A percentile compares a stretch with the other conserved stretches of the same genome.
These are phyloP conservation scores for Rhysida immarginata DNA, from an alignment of 1,140 invertebrate species.

Conservation along the genomic window DNA sequence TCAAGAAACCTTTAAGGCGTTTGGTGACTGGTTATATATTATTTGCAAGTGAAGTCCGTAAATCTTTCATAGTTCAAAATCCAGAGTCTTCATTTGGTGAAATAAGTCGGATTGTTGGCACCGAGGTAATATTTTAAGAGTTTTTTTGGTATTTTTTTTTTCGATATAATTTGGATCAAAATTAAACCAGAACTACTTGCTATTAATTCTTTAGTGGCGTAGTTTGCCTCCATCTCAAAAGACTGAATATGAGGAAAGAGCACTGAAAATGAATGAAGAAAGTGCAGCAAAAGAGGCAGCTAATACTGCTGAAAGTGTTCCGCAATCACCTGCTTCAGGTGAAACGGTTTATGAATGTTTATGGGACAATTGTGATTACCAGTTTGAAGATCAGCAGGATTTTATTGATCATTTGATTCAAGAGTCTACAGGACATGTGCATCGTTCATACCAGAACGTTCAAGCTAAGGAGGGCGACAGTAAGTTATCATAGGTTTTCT, in stretches of 20 bases:
- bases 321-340: conserved; percentile 18
- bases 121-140: conserved; percentile 50
- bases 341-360: conserved; percentile 64
- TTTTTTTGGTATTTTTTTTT: not conserved
- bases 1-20: conserved; percentile 10
- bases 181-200: no score
- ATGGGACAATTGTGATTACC: conserved; percentile 84
- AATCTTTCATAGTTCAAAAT: conserved; percentile 73
- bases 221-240: conserved; percentile 72
- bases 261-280: conserved; percentile 72
- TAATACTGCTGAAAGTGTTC: conserved; percentile 13
- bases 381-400: conserved; percentile 79
- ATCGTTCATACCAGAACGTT: conserved; percentile 7
- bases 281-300: conserved; percentile 34
- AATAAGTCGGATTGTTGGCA: conserved; percentile 90
- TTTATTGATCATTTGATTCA: conserved; percentile 76
- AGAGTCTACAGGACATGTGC: conserved; percentile 45
- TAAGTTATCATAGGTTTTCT: no score
- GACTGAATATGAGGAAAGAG: conserved; percentile 82
- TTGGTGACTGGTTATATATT: conserved; percentile 95
- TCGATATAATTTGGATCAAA: not conserved
- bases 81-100: conserved; percentile 92
- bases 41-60: conserved; percentile 88
- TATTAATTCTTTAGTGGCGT: conserved; percentile 51
- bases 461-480: not conserved